Percentiles rank a stretch among this genome's conserved stretches.
phyloP scores from a whole-genome alignment of 2,113 vertebrate species.

The Neolamprologus hecqui region DNA sequence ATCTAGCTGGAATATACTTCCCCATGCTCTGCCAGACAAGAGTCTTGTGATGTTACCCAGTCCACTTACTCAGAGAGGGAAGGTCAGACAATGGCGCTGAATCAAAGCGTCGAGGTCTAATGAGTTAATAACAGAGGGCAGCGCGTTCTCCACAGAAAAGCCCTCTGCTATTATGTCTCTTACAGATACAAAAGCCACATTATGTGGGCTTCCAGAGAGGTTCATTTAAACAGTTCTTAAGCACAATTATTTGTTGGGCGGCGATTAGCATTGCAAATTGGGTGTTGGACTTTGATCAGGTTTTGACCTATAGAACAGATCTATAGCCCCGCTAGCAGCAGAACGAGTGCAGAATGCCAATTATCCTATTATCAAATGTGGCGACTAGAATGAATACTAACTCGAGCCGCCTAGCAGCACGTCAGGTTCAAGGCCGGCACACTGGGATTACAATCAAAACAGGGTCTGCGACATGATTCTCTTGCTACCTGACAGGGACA shows the following conservation, averaged over 20 bases:
- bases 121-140: conserved; percentile 64
- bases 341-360: conserved; percentile 59
- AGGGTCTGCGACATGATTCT: conserved; percentile 13
- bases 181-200: conserved; percentile 60
- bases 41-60: conserved; percentile 22
- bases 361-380: conserved; percentile 66
- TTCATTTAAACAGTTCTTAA: conserved; percentile 65
- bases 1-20: neutral
- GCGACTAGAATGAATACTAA: conserved; percentile 56
- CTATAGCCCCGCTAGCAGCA: conserved; percentile 45
- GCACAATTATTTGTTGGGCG: conserved; percentile 64
- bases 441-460: conserved; percentile 46
- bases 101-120: conserved; percentile 49
- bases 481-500: neutral
- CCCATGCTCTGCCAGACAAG: neutral
- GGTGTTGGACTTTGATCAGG: conserved; percentile 65
- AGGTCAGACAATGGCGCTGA: conserved; percentile 49
- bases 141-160: conserved; percentile 44
- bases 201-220: conserved; percentile 44
- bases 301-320: conserved; percentile 68
- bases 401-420: conserved; percentile 1
- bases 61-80: conserved; percentile 27
- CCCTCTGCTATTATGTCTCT: conserved; percentile 51
- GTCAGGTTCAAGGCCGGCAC: conserved; percentile 44
- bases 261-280: conserved; percentile 74